Evolutionary conservation across 2,888 invertebrate genomes (phyloP).

Genomic region (Eucera pruinosa): DNA sequence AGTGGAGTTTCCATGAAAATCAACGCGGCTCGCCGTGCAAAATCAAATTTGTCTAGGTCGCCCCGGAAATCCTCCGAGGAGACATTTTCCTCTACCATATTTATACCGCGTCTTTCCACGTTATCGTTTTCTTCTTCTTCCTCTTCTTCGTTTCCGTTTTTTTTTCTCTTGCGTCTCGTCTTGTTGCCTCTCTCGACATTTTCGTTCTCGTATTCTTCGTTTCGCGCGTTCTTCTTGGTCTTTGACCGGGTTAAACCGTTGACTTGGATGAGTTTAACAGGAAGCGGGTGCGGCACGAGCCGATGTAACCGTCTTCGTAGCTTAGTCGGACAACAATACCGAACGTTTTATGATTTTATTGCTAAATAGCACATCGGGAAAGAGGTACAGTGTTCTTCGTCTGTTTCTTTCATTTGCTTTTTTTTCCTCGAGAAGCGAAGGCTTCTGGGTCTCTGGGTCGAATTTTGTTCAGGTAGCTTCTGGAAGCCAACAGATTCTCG

Average conservation of each 20-base stretch:
- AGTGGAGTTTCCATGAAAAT: constrained; percentile 60
- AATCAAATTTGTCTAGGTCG: constrained; percentile 72
- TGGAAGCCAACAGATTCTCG: too few relatives aligned
- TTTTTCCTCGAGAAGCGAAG: not conserved
- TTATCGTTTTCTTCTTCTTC: too few relatives aligned
- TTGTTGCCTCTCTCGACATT: too few relatives aligned
- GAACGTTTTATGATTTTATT: constrained; percentile 55
- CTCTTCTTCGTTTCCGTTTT: not conserved
- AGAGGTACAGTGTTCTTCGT: not conserved
- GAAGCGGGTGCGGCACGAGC: constrained; percentile 59
- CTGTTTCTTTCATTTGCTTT: too few relatives aligned
- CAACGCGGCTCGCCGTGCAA: constrained; percentile 54
- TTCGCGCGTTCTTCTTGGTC: not conserved
- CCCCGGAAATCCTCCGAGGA: constrained; percentile 65
- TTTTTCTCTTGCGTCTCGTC: not conserved
- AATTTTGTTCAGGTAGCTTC: constrained; percentile 5
- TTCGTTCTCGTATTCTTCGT: not conserved
- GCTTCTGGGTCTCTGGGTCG: constrained; percentile 28
- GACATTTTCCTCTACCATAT: constrained; percentile 53
- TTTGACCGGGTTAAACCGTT: not conserved
- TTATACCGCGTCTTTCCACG: constrained; percentile 8
- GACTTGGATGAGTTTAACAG: constrained; percentile 18
- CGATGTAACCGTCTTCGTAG: constrained; percentile 7
- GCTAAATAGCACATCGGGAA: not conserved
- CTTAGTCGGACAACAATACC: constrained; percentile 9